Base-by-base conservation (phyloP, 2,113 vertebrate species). In the Rhea americana region DNA sequence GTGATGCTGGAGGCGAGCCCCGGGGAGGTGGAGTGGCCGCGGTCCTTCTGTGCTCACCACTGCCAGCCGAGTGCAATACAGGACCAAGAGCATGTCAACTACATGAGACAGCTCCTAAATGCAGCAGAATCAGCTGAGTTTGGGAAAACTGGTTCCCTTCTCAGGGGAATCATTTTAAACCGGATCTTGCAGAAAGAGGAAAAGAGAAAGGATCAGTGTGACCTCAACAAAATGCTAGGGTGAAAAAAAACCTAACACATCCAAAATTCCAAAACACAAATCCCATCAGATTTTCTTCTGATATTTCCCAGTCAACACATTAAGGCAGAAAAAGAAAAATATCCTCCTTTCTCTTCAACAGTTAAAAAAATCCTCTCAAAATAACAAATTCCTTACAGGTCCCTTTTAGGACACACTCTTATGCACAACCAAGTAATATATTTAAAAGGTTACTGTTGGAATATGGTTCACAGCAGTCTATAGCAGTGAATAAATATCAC, bases 401-500 rank as follows among this genome's bases (percentile, higher is more conserved):
- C 62, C 45, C 58, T 25, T 19, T 94, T 43, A 90, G 91, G 56
- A 62, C 28, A 35, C 68, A 37, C 50, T 61, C 8, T 39, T 90
- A 22, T 32, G 93, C 58, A 94, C 93, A 68, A 92, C 84, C 82
- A 90, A 70, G 83, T 93, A 95, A 95, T 82, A 74, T 73, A 95
- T 86, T 70, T 91, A 85, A 92, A 94, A 96, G 77, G 95, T 88
- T 93, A 83, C 93, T 93, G 45, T 94, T 82, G 63, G 97, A 97
- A 93, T 95, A 43, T 89, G 80, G 63, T 90, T 95, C 82, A 24
- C 95, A 93, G 96, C 94, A 96, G 95, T 95, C 96, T 94, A 92
- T 68, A 78, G 88, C 95, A 96, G 97, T 97, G 97, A 97, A 20
- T 97, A 97, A 97, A 95, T 95, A 97, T 97, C 95, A 97, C 79